These are phyloP conservation scores for Pherbina coryleti DNA, from an alignment of 2,888 invertebrate genomes.

Conservation along the genomic window DNA sequence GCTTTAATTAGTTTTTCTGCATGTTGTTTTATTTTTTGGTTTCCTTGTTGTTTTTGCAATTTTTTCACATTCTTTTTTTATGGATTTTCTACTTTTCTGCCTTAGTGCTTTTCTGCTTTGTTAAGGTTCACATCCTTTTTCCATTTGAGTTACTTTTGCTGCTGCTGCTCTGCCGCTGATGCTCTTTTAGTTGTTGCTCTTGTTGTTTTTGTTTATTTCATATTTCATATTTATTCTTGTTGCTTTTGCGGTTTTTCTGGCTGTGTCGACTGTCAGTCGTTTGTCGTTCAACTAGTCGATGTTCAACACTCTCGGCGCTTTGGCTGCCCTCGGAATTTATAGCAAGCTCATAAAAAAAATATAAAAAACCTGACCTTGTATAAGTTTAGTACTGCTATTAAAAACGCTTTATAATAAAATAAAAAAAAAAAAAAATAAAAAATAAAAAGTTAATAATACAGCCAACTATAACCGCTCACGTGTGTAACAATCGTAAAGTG, in stretches of 20 bases:
- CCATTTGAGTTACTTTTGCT: slow-evolving; percentile 26
- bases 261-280: slow-evolving; percentile 36
- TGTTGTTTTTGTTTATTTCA: slow-evolving; percentile 22
- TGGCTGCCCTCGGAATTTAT: background rate
- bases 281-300: slow-evolving; percentile 41
- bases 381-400: slow-evolving; percentile 24
- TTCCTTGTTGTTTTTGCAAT: background rate
- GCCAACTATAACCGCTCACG: background rate
- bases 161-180: background rate
- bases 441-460: background rate
- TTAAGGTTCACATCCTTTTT: slow-evolving; percentile 26
- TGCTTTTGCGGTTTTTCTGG: slow-evolving; percentile 35
- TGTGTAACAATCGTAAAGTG: slow-evolving; percentile 2
- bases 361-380: too few relatives aligned
- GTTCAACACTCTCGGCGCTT: slow-evolving; percentile 45
- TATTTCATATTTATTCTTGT: slow-evolving; percentile 20
- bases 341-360: slow-evolving; percentile 25
- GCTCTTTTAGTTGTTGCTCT: background rate
- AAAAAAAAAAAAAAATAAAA: background rate
- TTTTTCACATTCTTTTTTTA: background rate
- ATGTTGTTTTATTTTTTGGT: too few relatives aligned
- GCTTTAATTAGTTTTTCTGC: too few relatives aligned
- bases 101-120: background rate
- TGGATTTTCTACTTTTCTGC: background rate
- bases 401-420: background rate